These are phyloP conservation scores for Trialeurodes vaporariorum DNA, from an alignment of 1,140 invertebrate species.

Conservation along the genomic window DNA sequence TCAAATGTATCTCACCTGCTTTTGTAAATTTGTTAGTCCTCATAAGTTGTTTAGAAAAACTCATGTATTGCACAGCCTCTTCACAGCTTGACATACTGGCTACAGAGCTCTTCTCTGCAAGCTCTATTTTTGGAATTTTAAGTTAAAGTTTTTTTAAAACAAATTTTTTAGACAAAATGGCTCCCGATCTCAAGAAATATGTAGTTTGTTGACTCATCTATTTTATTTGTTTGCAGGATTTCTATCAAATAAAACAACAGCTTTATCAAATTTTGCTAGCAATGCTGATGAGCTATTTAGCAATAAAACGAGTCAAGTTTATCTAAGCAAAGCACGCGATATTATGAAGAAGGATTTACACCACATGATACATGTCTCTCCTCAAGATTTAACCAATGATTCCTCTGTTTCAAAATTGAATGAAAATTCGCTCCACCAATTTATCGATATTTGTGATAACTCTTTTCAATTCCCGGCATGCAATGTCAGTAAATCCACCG, in stretches of 20 bases:
- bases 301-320: conserved; percentile 59
- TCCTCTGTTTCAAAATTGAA: background rate
- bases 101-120: too few species aligned
- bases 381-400: conserved; percentile 22
- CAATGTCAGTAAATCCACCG: conserved; percentile 25
- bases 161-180: too few species aligned
- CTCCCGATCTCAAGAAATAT: too few species aligned
- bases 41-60: too few species aligned
- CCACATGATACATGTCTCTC: conserved; percentile 47
- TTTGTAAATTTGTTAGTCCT: too few species aligned
- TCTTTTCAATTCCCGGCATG: conserved; percentile 35
- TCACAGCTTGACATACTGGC: too few species aligned
- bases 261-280: conserved; percentile 51
- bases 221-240: conserved; percentile 40
- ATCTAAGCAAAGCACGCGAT: conserved; percentile 50
- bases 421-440: too few species aligned
- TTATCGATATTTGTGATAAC: conserved; percentile 7
- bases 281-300: conserved; percentile 67
- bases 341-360: conserved; percentile 74
- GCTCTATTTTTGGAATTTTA: too few species aligned
- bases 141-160: too few species aligned
- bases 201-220: too few species aligned
- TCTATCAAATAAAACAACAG: conserved; percentile 37
- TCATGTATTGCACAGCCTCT: too few species aligned
- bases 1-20: too few species aligned